Base-by-base conservation (phyloP, 2,113 vertebrate species). In the Sinocyclocheilus rhinocerous region DNA sequence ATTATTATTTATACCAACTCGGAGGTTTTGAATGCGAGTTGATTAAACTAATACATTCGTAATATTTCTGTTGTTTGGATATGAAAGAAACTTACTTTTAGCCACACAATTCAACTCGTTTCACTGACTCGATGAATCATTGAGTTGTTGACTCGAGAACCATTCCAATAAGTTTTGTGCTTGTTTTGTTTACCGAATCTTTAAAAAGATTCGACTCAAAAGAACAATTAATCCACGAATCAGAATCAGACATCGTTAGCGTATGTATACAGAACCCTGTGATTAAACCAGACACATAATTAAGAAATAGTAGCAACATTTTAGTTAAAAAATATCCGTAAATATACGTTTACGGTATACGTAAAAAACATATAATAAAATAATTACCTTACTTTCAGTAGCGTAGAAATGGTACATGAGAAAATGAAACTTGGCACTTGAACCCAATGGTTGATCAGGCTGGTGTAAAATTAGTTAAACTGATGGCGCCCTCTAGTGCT, bases 401-500 rank as follows among this genome's bases (percentile, higher is more conserved):
- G 39, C 39, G 6, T 39, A 39, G 39, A 39, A 39, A 39, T 39
- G 5, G 39, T 39, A 36, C 36, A 39, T 45, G 45, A 45, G 45
- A 45, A 67, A 33, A 29, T 67, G 26, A 67, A 55, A 6, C 16
- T 52, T 52, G 1, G 52, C 4, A 67, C 26, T 67, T 67, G 65
- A 33, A 33, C 29, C 29, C 65, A 26, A 12, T 69, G 29, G 10
- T 8, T 20, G 29, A 70, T 18, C 70, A 22, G 29, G 4, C 10
- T 59, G 2, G 10, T 39, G 45, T 15, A 9, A 7, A 26, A 42
- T 45, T 24, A 26, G 26, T 36, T 12, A 45, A 61, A 10, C 67
- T 2, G 29, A 88, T 61, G 18, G 10, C 26, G 61, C 84, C 87
- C 80, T 81, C 87, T 88, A 50, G 77, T 76, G 87, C 24, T 6